These are phyloP conservation scores for Cariama cristata DNA, from an alignment of 2,113 vertebrate genomes.

Conservation along the genomic window DNA sequence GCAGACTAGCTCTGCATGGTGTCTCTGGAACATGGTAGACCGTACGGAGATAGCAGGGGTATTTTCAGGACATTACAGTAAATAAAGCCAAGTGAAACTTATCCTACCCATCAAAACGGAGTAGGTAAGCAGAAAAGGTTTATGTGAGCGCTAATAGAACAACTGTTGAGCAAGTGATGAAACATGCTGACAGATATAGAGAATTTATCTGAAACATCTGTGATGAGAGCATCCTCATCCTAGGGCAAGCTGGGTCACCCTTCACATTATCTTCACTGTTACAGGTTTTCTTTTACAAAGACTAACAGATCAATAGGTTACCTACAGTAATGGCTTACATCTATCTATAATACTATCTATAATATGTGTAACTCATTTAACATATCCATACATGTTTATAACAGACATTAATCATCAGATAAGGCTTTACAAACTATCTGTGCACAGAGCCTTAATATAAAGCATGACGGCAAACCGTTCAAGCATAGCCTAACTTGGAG, in stretches of 20 bases:
- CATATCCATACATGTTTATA: background rate
- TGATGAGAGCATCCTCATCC: background rate
- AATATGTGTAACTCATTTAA: background rate
- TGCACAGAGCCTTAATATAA: background rate
- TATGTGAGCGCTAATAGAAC: background rate
- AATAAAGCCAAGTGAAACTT: background rate
- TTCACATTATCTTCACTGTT: background rate
- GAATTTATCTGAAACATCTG: background rate
- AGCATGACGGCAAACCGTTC: background rate
- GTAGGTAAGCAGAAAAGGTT: background rate
- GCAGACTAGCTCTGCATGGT: background rate
- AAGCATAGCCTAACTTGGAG: background rate
- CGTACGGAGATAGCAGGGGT: accelerated
- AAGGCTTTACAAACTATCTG: background rate
- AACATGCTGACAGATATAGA: background rate
- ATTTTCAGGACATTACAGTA: background rate
- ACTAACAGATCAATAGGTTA: background rate
- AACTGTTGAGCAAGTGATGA: background rate
- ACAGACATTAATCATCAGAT: background rate
- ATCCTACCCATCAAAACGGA: background rate
- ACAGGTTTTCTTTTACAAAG: background rate
- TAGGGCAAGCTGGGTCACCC: background rate
- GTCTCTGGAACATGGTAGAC: background rate
- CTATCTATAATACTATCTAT: background rate
- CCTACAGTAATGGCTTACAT: background rate